Evolutionary conservation across 2,113 vertebrate genomes (phyloP), one percentile per base, ranked within the genome.

Genomic region (Aldabrachelys gigantea): DNA sequence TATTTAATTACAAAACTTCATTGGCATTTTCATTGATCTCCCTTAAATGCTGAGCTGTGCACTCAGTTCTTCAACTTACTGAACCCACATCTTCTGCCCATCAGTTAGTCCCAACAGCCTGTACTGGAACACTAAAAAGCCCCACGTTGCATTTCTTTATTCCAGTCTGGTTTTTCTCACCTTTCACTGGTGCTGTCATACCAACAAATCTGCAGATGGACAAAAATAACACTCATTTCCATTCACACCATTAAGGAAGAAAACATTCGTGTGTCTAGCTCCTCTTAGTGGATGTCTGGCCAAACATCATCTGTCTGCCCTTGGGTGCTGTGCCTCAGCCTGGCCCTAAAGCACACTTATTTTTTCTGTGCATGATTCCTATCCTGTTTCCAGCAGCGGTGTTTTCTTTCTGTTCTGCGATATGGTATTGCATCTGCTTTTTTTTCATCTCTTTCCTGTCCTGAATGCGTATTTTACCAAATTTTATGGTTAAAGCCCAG

Each of bases 241-340:
- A 24, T 16, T 52, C n/a, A 52, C 27, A 3, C 24, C 1, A 0
- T 29, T 87, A 10, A 29, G 2, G 10, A 21, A 72, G 29, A 9
- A 41, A 62, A 44, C 41, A 47, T n/a, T 3, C 5, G 14, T 59
- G 29, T 82, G 5, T 56, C 24, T 65, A 7, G 21, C 19, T 47
- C 53, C 16, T 12, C 47, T 1, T 38, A 25, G 6, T 47, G 22
- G 24, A 8, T 41, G 1, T 47, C 22, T n/a, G 57, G 87, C 14
- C 52, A 54, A 13, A 3, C 44, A 19, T 11, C 29, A 62, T n/a
- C 21, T 6, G 6, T 9, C 54, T 76, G 6, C 25, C 7, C 14
- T 52, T 8, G 10, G 44, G 41, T 22, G 10, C 5, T 44, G 6
- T 10, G 13, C 22, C 79, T 25, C 6, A 0, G 31, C 38, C 44